These are phyloP conservation scores for Sphaerodactylus townsendi DNA, from an alignment of 2,113 vertebrate species.

Conservation along the genomic window DNA sequence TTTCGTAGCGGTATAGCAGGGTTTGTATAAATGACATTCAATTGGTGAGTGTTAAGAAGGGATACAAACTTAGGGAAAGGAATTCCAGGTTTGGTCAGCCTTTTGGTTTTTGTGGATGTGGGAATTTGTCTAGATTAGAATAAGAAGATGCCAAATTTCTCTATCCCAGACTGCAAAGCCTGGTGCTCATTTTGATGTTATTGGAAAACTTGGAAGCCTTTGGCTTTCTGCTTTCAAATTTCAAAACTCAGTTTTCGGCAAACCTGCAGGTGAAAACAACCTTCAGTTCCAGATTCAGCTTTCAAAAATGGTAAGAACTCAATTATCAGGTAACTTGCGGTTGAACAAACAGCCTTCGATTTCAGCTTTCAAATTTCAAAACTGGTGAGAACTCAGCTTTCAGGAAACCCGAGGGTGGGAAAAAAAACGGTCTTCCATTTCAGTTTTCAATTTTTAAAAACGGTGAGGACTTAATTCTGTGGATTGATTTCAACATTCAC, in stretches of 20 bases:
- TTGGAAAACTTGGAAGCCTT: background rate
- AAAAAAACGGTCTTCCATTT: background rate
- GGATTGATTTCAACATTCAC: no score
- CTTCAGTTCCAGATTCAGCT: background rate
- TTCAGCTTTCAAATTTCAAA: background rate
- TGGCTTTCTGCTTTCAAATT: no score
- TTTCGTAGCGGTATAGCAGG: no score
- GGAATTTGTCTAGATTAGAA: no score
- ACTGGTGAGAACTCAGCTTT: background rate
- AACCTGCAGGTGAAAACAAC: background rate
- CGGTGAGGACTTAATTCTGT: background rate
- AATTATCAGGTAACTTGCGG: background rate
- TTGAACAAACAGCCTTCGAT: no score
- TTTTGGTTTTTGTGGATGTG: no score
- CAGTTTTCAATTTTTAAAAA: background rate
- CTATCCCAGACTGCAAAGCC: no score
- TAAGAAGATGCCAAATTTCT: no score
- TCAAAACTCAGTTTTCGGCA: background rate
- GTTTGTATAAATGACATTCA: no score
- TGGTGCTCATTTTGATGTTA: background rate
- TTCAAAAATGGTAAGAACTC: background rate
- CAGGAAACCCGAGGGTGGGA: background rate
- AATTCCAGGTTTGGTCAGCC: no score
- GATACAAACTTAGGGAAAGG: no score
- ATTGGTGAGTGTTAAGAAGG: no score